These are phyloP conservation scores for Catharus minimus DNA, from an alignment of 2,113 vertebrate genomes.

Conservation along the genomic window DNA sequence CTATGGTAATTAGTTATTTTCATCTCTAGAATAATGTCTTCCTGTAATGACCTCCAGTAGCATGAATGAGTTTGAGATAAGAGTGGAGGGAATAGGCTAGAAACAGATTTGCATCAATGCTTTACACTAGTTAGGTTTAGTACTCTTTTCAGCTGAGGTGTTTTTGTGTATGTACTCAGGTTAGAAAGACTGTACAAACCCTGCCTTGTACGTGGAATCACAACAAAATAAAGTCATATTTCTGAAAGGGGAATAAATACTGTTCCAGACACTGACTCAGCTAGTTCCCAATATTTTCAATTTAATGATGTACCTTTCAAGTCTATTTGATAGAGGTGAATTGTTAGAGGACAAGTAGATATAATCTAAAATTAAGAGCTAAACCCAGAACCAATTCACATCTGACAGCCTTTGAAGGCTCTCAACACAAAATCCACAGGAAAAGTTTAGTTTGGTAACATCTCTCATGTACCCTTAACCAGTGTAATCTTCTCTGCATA, in stretches of 20 bases:
- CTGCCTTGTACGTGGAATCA: not conserved
- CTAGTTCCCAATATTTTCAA: not conserved
- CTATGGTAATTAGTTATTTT: not conserved
- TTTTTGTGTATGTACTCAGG: not conserved
- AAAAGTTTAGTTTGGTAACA: not conserved
- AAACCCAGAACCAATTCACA: not conserved
- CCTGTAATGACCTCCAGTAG: not conserved
- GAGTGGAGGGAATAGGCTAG: not conserved
- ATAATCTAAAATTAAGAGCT: slow-evolving; percentile 32
- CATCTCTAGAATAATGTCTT: not conserved
- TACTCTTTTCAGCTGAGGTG: not conserved
- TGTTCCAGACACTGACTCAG: not conserved
- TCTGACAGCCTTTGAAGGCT: not conserved
- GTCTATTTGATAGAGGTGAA: not conserved
- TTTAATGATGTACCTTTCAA: not conserved
- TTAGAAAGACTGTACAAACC: not conserved
- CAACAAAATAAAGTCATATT: not conserved
- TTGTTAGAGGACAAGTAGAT: slow-evolving; percentile 37
- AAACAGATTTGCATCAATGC: not conserved
- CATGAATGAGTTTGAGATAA: not conserved
- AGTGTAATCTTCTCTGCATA: not conserved
- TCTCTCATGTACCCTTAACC: slow-evolving; percentile 6
- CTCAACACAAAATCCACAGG: not conserved
- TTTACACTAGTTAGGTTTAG: not conserved
- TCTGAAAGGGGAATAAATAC: slow-evolving; percentile 16